A percentile compares a stretch with the other conserved stretches of the same genome.
phyloP scores from a whole-genome alignment of 2,797 vertebrate genomes.

The Coregonus ussuriensis region DNA sequence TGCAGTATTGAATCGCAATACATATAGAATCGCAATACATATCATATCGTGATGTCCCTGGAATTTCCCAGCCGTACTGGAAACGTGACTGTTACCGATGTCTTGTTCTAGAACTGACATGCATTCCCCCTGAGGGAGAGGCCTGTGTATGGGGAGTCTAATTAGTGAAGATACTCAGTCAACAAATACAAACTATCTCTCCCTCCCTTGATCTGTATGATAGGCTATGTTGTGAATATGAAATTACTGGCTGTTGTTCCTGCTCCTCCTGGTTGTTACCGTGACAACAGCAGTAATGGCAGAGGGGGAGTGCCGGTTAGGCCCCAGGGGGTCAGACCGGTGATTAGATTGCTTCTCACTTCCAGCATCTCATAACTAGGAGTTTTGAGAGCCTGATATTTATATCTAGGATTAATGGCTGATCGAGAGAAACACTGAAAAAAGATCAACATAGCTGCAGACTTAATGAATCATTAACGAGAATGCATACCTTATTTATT shows the following conservation, averaged over 20 bases:
- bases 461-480: too few relatives aligned
- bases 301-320: background rate
- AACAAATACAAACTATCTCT: background rate
- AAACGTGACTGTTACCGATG: background rate
- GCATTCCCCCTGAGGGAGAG: background rate
- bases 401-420: background rate
- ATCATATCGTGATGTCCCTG: background rate
- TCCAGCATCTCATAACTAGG: background rate
- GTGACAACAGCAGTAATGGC: constrained; percentile 6
- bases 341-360: background rate
- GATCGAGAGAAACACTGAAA: background rate
- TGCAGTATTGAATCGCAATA: too few relatives aligned
- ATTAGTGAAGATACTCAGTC: background rate
- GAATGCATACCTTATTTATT: too few relatives aligned
- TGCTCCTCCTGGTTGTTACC: constrained; percentile 1
- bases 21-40: too few relatives aligned
- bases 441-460: background rate
- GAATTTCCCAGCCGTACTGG: background rate
- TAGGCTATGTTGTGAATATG: constrained; percentile 1
- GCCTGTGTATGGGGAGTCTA: background rate
- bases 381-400: background rate
- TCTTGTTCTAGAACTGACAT: background rate
- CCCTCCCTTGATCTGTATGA: background rate
- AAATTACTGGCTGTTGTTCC: background rate
- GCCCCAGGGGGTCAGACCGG: background rate